Conservation (phyloP, 2,888 invertebrate genomes). For the Anodontia alba region DNA sequence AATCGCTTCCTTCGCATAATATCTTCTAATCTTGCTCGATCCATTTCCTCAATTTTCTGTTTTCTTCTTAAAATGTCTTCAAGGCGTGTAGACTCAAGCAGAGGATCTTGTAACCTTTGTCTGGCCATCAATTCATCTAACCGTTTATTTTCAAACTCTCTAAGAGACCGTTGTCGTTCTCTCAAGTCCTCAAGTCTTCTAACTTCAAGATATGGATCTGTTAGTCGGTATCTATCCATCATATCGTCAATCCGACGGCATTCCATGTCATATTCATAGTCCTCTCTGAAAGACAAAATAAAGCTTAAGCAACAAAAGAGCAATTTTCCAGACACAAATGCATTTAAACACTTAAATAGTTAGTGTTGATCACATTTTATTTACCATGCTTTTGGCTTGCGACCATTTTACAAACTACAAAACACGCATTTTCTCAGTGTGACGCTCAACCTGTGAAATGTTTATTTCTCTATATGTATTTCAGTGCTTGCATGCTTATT, state of each 20-base stretch:
- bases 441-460: no score
- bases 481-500: no score
- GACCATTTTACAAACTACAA: no score
- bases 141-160: slow-evolving; percentile 28
- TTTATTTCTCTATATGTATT: no score
- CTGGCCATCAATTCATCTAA: slow-evolving; percentile 44
- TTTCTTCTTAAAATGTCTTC: slow-evolving; percentile 49
- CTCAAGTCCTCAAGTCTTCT: slow-evolving; percentile 46
- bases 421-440: no score
- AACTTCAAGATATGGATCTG: slow-evolving; percentile 43
- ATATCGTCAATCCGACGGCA: slow-evolving; percentile 28
- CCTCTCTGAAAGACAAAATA: background rate
- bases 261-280: background rate
- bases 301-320: background rate
- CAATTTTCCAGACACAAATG: no score
- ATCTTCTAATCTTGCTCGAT: slow-evolving; percentile 36
- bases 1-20: slow-evolving; percentile 35
- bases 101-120: slow-evolving; percentile 40
- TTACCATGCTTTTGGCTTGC: no score
- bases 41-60: slow-evolving; percentile 35
- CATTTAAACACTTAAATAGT: no score
- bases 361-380: no score
- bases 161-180: slow-evolving; percentile 33
- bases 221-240: slow-evolving; percentile 32
- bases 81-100: slow-evolving; percentile 35